Percentiles rank a stretch among this genome's conserved stretches.
Evolutionary conservation across 2,888 invertebrate genomes (phyloP).

Genomic region (Nymphalis c-album): DNA sequence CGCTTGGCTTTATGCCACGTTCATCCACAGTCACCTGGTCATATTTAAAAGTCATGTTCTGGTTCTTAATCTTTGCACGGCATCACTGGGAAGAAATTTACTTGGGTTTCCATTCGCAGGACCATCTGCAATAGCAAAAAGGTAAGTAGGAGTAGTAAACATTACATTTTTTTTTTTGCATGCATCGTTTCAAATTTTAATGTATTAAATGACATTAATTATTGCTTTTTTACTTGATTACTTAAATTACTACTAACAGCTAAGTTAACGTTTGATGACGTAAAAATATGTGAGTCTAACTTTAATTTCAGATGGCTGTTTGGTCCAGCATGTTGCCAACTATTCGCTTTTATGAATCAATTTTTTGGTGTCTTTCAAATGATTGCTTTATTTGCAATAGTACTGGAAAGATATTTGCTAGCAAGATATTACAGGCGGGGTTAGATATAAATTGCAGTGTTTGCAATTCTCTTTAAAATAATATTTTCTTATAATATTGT

Average conservation of each 20-base stretch:
- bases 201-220: background rate
- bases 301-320: conserved; percentile 77
- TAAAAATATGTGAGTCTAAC: background rate
- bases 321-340: conserved; percentile 76
- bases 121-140: conserved; percentile 76
- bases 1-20: conserved; percentile 79
- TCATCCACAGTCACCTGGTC: conserved; percentile 79
- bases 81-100: conserved; percentile 76
- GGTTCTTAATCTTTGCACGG: conserved; percentile 78
- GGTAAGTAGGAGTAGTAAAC: conserved; percentile 50
- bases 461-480: background rate
- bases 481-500: conserved; percentile 9
- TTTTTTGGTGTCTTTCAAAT: conserved; percentile 80
- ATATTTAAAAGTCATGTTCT: conserved; percentile 78
- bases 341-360: conserved; percentile 80
- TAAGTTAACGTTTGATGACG: background rate
- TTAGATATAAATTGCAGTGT: conserved; percentile 43
- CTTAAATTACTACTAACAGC: too few relatives aligned
- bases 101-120: conserved; percentile 80
- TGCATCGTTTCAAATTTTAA: too few relatives aligned
- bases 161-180: too few relatives aligned
- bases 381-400: conserved; percentile 69
- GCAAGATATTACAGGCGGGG: conserved; percentile 73
- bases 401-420: conserved; percentile 77
- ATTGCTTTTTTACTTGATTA: too few relatives aligned